Conservation (phyloP, 2,797 vertebrate genomes). For the Meda fulgida region DNA sequence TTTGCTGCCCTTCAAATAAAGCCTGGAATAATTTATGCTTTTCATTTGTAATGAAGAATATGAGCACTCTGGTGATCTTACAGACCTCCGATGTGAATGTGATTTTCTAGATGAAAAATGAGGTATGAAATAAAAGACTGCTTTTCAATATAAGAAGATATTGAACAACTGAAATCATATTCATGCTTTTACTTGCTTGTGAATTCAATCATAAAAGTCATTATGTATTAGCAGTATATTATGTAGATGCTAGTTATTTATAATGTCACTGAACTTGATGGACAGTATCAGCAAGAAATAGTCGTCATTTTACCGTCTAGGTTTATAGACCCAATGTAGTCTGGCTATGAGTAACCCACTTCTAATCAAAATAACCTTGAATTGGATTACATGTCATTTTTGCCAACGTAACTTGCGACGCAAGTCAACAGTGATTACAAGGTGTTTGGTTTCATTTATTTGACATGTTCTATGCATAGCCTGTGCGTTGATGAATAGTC, state of each 20-base stretch:
- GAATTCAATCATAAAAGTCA: not conserved
- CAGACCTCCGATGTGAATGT: slow-evolving; percentile 16
- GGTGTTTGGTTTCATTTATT: too few relatives aligned
- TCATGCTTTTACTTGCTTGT: not conserved
- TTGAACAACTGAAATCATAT: slow-evolving; percentile 4
- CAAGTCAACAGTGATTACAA: too few relatives aligned
- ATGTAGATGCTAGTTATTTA: slow-evolving; percentile 1
- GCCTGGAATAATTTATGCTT: slow-evolving; percentile 32
- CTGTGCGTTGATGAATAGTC: too few relatives aligned
- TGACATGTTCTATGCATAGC: too few relatives aligned
- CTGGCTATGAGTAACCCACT: too few relatives aligned
- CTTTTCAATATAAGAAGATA: slow-evolving; percentile 30
- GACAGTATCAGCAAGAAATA: not conserved
- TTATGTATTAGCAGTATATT: not conserved
- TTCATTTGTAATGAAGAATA: slow-evolving; percentile 43
- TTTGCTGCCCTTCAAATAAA: slow-evolving; percentile 45
- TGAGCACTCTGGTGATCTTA: slow-evolving; percentile 25
- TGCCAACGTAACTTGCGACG: too few relatives aligned
- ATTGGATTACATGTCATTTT: too few relatives aligned
- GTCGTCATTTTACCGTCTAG: too few relatives aligned
- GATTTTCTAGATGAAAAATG: slow-evolving; percentile 8
- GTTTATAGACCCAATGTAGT: too few relatives aligned
- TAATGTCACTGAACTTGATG: not conserved
- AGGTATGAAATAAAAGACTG: slow-evolving; percentile 33
- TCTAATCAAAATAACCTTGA: too few relatives aligned